Evolutionary conservation across 2,113 vertebrate genomes (phyloP), one percentile per base, ranked within the genome.

Genomic region (Chaenogobius annularis): DNA sequence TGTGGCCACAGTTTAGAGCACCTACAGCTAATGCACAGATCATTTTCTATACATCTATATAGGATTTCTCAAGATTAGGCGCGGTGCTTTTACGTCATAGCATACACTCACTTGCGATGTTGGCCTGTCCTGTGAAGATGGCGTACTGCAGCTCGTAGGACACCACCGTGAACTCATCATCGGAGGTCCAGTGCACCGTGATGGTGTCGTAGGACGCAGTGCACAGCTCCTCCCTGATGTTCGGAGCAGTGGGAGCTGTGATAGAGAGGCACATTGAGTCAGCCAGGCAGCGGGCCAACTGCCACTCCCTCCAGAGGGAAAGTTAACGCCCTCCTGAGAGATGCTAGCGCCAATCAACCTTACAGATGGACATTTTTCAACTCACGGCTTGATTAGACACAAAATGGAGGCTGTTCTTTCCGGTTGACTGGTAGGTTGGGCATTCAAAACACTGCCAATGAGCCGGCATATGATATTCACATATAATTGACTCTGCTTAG

Each of bases 131-230:
- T 0, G 98, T 99, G 90, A 96, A 98, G 85, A 99, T 98, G 79
- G 97, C 94, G 31, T 99, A 99, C 83, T 99, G 98, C 26, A 99
- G 93, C 88, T 99, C 97, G 0, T 99, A 99, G 23, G 97, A 99
- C 47, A 96, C 94, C 54, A 99, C 96, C 0, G 95, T 96, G 91
- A 99, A 99, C 79, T 99, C 97, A 44, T 99, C 98, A 37, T 99
- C 98, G 0, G 98, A 99, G 0, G 96, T 98, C 98, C 98, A 99
- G 85, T 99, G 97, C 63, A 97, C 98, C 0, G 96, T 96, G 79
- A 99, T 98, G 35, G 97, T 99, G 79, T 99, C 98, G 15, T 98
- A 96, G 11, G 98, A 99, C 5, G 98, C 97, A 0, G 97, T 99
- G 88, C 97, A 98, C 72, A 99, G 90, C 85, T 99, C 97, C 85